These are phyloP conservation scores for Podarcis cretensis DNA, from an alignment of 2,113 vertebrate genomes.

Conservation along the genomic window DNA sequence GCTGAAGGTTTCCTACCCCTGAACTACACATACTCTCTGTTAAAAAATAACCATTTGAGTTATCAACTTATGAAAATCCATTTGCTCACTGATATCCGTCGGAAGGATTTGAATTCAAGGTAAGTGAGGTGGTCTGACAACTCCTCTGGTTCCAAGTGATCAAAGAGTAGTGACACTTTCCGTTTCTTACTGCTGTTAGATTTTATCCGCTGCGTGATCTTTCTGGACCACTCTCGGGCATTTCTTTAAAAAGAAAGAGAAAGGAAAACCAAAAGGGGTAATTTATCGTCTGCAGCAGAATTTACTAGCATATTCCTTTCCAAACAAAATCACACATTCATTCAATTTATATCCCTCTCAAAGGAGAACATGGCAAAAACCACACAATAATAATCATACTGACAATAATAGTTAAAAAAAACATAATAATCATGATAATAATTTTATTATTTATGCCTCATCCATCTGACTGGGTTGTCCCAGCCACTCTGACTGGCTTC, in stretches of 20 bases:
- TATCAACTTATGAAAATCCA: not conserved
- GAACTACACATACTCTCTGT: not conserved
- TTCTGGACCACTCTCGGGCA: constrained; percentile 93
- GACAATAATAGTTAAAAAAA: too few species aligned
- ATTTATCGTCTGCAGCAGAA: constrained; percentile 7
- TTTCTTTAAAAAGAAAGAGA: constrained; percentile 75
- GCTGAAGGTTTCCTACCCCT: not conserved
- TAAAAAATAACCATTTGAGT: not conserved
- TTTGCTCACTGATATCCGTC: constrained; percentile 90
- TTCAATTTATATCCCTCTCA: too few species aligned
- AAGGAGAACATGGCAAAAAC: too few species aligned
- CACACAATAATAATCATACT: too few species aligned
- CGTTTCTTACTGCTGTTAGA: constrained; percentile 92
- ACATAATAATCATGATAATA: too few species aligned
- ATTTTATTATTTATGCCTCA: too few species aligned
- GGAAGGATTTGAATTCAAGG: constrained; percentile 95
- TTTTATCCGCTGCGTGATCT: constrained; percentile 93
- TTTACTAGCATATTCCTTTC: not conserved
- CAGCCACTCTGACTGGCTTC: too few species aligned
- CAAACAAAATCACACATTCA: not conserved
- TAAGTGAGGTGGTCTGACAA: constrained; percentile 94
- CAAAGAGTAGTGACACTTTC: constrained; percentile 95
- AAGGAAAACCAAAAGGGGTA: not conserved
- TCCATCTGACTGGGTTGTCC: too few species aligned
- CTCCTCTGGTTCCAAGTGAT: constrained; percentile 93